Percentiles rank a stretch among this genome's conserved stretches.
Evolutionary conservation across 1,140 invertebrate genomes (phyloP).

Genomic region (Microplitis demolitor): DNA sequence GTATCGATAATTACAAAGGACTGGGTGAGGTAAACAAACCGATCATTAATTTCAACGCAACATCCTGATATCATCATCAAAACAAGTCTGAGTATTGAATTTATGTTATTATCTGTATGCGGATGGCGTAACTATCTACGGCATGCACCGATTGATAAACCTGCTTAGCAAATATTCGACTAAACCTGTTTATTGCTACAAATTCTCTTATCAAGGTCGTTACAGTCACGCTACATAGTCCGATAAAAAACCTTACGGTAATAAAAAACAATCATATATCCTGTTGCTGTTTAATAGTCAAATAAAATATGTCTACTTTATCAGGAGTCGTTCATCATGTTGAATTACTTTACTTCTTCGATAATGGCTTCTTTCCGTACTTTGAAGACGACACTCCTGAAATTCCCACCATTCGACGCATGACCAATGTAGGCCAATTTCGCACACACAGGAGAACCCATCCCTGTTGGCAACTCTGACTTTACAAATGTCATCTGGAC

Average conservation of each 20-base stretch:
- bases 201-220: constrained; percentile 63
- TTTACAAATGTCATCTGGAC: constrained; percentile 62
- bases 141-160: constrained; percentile 59
- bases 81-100: neutral
- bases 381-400: constrained; percentile 43
- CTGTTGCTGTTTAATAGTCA: too few species aligned
- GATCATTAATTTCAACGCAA: neutral
- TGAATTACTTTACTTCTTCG: constrained; percentile 67
- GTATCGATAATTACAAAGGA: constrained; percentile 40
- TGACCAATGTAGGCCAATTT: constrained; percentile 55
- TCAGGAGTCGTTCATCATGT: constrained; percentile 67
- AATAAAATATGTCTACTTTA: neutral
- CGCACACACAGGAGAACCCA: constrained; percentile 49
- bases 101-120: constrained; percentile 53
- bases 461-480: constrained; percentile 23
- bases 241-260: constrained; percentile 58
- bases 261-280: neutral
- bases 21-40: constrained; percentile 43
- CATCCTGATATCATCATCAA: neutral
- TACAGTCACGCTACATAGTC: constrained; percentile 62
- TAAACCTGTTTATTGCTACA: constrained; percentile 62
- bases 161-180: constrained; percentile 57
- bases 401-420: constrained; percentile 42
- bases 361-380: constrained; percentile 48
- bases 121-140: constrained; percentile 61